phyloP scores from a whole-genome alignment of 2,888 invertebrate species.

The Macaria notata region DNA sequence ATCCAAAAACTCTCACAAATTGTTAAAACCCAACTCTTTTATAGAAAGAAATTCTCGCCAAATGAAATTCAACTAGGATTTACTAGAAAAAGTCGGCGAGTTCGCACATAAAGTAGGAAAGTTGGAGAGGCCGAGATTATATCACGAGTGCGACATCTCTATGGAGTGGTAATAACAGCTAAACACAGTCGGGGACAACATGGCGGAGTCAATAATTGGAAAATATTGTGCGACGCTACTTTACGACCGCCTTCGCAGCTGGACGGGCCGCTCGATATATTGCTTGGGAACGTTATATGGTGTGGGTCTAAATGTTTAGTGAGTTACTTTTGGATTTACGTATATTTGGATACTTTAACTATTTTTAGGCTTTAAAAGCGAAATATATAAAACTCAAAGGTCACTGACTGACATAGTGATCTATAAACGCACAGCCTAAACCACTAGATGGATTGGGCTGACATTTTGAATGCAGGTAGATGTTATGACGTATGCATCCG shows the following conservation, averaged over 20 bases:
- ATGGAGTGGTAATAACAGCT: slow-evolving; percentile 43
- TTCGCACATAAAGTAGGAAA: slow-evolving; percentile 16
- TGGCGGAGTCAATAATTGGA: slow-evolving; percentile 50
- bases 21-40: too few relatives aligned
- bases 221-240: slow-evolving; percentile 45
- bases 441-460: too few relatives aligned
- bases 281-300: not conserved
- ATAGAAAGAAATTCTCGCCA: not conserved
- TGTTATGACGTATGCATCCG: too few relatives aligned
- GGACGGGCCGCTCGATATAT: slow-evolving; percentile 40
- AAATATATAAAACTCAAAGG: too few relatives aligned
- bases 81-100: not conserved
- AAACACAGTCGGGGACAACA: slow-evolving; percentile 39
- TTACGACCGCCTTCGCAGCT: slow-evolving; percentile 44
- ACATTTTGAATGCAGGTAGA: too few relatives aligned
- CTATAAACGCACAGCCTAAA: too few relatives aligned
- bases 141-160: slow-evolving; percentile 31
- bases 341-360: too few relatives aligned
- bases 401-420: too few relatives aligned
- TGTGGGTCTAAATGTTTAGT: too few relatives aligned
- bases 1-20: too few relatives aligned
- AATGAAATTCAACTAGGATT: slow-evolving; percentile 2
- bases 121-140: slow-evolving; percentile 21
- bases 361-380: too few relatives aligned
- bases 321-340: too few relatives aligned